A percentile compares a stretch with the other conserved stretches of the same genome.
These are phyloP conservation scores for Perdita meconis DNA, from an alignment of 2,888 invertebrate species.

Conservation along the genomic window DNA sequence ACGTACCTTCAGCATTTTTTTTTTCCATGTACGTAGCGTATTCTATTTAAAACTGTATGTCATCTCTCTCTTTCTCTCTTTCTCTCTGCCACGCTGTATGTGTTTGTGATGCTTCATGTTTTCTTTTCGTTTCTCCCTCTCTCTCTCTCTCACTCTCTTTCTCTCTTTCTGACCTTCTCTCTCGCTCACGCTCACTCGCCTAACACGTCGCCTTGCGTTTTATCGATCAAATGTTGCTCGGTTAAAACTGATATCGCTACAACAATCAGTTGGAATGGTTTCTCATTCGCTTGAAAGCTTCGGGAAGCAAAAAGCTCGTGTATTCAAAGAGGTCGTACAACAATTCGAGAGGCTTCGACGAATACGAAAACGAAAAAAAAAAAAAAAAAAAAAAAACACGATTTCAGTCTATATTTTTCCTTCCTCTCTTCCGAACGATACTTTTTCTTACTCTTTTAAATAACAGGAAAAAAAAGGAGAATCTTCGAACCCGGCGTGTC, in stretches of 20 bases:
- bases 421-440: slow-evolving; percentile 23
- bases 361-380: slow-evolving; percentile 54
- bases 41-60: slow-evolving; percentile 76
- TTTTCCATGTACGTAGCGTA: slow-evolving; percentile 70
- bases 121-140: slow-evolving; percentile 37
- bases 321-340: slow-evolving; percentile 30
- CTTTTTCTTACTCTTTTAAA: slow-evolving; percentile 6
- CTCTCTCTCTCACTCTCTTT: slow-evolving; percentile 6
- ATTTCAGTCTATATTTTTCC: slow-evolving; percentile 61
- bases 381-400: slow-evolving; percentile 12
- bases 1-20: slow-evolving; percentile 67
- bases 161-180: slow-evolving; percentile 15
- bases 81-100: slow-evolving; percentile 52
- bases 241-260: slow-evolving; percentile 49
- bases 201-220: slow-evolving; percentile 34
- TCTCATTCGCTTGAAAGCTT: slow-evolving; percentile 59
- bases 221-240: slow-evolving; percentile 61
- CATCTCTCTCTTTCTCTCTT: too few species aligned
- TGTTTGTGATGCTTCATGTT: slow-evolving; percentile 68
- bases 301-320: slow-evolving; percentile 51
- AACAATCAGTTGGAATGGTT: slow-evolving; percentile 71
- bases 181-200: slow-evolving; percentile 13
- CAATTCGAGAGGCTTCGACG: slow-evolving; percentile 56
- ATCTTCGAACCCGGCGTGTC: slow-evolving; percentile 37
- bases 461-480: slow-evolving; percentile 32